A percentile compares a stretch with the other conserved stretches of the same genome.
Conservation (phyloP, 2,888 invertebrate genomes). For the Phytoseiulus persimilis region DNA sequence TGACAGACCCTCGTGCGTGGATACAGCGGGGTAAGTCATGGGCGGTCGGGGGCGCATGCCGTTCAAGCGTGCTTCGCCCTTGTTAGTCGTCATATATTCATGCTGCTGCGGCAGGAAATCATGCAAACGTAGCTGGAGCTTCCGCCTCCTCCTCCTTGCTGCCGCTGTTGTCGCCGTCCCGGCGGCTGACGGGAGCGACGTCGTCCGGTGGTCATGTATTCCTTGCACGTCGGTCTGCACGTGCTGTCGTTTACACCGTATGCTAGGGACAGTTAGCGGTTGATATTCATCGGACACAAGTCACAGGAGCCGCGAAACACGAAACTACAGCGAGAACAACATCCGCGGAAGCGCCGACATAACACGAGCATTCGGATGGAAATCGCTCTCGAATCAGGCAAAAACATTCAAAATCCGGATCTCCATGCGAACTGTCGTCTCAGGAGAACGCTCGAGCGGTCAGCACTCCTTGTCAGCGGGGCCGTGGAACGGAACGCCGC, state of each 20-base stretch:
- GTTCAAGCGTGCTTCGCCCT: not conserved
- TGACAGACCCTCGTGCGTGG: not conserved
- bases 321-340: not conserved
- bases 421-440: no score
- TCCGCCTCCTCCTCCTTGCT: not conserved
- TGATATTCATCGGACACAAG: slow-evolving; percentile 5
- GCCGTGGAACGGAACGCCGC: no score
- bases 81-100: not conserved
- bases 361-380: no score
- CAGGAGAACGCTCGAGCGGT: no score
- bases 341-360: not conserved
- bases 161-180: not conserved
- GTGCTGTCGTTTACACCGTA: slow-evolving; percentile 5
- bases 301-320: not conserved
- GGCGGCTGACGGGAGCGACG: not conserved
- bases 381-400: no score
- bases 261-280: not conserved
- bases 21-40: not conserved
- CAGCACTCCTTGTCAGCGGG: no score
- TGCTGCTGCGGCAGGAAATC: not conserved
- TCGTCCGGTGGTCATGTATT: not conserved
- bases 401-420: no score
- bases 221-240: not conserved
- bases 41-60: not conserved
- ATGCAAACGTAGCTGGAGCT: not conserved